Base-by-base conservation (phyloP, 1,140 invertebrate genomes). In the Adelges cooleyi region DNA sequence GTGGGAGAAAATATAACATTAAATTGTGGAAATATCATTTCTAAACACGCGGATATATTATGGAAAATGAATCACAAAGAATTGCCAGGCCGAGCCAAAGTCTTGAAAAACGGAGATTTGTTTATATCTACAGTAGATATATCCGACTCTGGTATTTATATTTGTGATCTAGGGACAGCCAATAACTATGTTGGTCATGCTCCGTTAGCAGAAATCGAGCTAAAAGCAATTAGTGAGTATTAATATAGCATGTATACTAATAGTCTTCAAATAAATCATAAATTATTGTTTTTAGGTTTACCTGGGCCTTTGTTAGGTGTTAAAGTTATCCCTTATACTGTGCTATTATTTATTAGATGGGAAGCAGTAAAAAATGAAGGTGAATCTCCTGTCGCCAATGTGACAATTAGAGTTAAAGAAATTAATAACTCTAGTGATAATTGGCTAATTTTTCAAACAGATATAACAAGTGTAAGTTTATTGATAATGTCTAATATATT, bases 1-100 rank as follows among this genome's bases (percentile, higher is more conserved):
- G n/a, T 62, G 18, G 56, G 56, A 27, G 56, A 62, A 48, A 62
- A 62, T 33, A 25, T 62, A 15, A 62, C 56, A 20, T 22, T 62
- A 33, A 62, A 48, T 46, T 62, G 56, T 62, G 13, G 25, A 20
- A 46, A 33, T 3, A 46, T 46, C 20, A 46, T 3, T 33, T 46
- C 27, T 3, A 62, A 62, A 48, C 25, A 48, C 15, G 27, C 56
- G 15, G 15, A 22, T 48, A 25, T 48, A 25, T 44, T 18, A 1
- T 62, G 56, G 56, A 17, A 33, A 48, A 62, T 62, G 42, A n/a
- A 62, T 22, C 56, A 62, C 38, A 48, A 48, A 46, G 56, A 62
- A 62, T 48, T 62, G 44, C 56, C 56, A 15, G 56, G 42, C 5
- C 42, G 11, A 62, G 42, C 40, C 33, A 46, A 44, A 62, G 6